phyloP scores from a whole-genome alignment of 2,888 invertebrate genomes.

The Agrochola circellaris region DNA sequence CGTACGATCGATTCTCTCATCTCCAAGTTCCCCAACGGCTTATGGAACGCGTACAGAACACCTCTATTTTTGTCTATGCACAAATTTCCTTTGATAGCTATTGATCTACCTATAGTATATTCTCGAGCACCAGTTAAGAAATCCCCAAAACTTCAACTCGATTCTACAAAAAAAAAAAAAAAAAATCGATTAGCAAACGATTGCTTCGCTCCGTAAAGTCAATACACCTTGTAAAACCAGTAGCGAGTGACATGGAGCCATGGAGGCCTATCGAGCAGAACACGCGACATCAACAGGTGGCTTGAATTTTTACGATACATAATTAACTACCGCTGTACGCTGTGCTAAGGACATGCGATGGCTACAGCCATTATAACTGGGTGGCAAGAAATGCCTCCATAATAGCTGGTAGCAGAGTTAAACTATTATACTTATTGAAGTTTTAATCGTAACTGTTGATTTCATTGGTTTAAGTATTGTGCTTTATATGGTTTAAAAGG shows the following conservation, averaged over 20 bases:
- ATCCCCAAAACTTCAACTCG: not conserved
- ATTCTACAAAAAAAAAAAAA: conserved; percentile 10
- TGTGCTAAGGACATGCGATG: conserved; percentile 27
- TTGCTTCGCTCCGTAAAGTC: conserved; percentile 8
- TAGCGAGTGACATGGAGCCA: conserved; percentile 41
- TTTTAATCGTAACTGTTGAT: conserved; percentile 19
- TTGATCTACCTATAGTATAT: not conserved
- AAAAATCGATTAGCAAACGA: not conserved
- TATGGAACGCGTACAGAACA: not conserved
- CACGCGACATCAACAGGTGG: conserved; percentile 73
- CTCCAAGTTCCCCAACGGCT: not conserved
- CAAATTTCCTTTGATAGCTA: not conserved
- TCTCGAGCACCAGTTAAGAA: not conserved
- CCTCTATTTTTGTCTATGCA: not conserved
- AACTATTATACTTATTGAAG: conserved; percentile 1
- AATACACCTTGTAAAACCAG: conserved; percentile 32
- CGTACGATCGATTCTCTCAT: not conserved
- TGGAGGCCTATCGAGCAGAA: conserved; percentile 43
- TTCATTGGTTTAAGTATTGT: not conserved
- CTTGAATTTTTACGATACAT: conserved; percentile 67
- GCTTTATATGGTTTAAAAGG: not conserved
- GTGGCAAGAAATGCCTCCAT: conserved; percentile 2
- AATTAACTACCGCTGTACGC: conserved; percentile 57
- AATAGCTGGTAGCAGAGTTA: not conserved
- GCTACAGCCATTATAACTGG: conserved; percentile 21